Evolutionary conservation across 2,888 invertebrate species (phyloP), one percentile per base, ranked within the genome.

Genomic region (Acanthosepion lycidas): DNA sequence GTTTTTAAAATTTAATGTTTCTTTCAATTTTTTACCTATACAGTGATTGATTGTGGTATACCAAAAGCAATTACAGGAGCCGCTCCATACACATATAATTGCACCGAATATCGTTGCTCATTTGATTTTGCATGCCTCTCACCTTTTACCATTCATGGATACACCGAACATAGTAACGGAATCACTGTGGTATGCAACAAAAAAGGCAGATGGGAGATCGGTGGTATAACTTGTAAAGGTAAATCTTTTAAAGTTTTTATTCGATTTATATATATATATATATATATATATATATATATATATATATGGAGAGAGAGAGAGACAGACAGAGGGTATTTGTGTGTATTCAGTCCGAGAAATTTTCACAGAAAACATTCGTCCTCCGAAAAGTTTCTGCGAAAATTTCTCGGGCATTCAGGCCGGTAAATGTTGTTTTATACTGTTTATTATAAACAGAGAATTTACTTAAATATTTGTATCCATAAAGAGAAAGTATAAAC

Each of bases 121-220:
- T 96, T 96, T 92, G 95, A 95, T 94, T 96, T 96, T 94, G 94
- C 94, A n/a, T 96, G 96, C 94, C 33, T 95, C 8, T 51, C 95
- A 1, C 95, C 95, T 18, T 95, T 95, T 94, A 96, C 95, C 94
- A 98, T 99, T 33, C 99, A 99, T 48, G 99, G 99, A 5, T 99
- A 99, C 98, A 99, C 49, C 26, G 98, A 98, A 95, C 98, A 98
- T 20, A 6, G 9, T 2, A 64, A 64, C 6, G 28, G 64, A 28
- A 6, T 6, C 6, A 94, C 59, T 12, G 94, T 94, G 12, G 59
- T 23, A 4, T 94, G 94, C 59, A 15, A 20, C 48, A 33, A 42
- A 3, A 4, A 42, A 26, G 26, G 94, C 26, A 42, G 64, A 48
- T 94, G 94, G 94, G 23, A 23, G 15, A 48, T 94, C 33, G 28